Evolutionary conservation across 2,888 invertebrate genomes (phyloP), one percentile per base, ranked within the genome.

Genomic region (Pseudeuparius sepicola): DNA sequence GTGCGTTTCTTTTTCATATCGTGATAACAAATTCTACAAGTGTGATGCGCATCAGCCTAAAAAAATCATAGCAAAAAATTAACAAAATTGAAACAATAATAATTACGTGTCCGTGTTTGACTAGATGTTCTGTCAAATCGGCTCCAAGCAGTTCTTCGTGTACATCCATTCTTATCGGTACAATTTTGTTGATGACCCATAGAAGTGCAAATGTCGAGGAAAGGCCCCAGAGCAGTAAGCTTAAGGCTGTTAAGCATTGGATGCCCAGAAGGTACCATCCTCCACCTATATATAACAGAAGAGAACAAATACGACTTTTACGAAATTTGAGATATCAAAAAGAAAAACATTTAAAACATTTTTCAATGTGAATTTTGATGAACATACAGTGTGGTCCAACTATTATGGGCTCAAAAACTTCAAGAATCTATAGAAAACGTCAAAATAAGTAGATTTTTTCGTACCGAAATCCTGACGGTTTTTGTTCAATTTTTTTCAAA

Each of bases 71-170:
- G 6, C 20, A 20, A 20, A 20, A 20, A 20, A 20, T 20, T 6
- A 20, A 20, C 7, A 7, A 7, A 20, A 20, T 7, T 7, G n/a
- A 20, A 20, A 20, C 6, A 41, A 40, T 42, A 40, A 42, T 45
- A 50, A 41, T 52, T 55, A 78, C 78, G 63, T 75, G 67, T 26
- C 70, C 67, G 54, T 88, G 86, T 28, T 80, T 69, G 26, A 90
- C 78, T 44, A 75, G 71, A 57, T 93, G 92, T 54, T 93, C 92
- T 2, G 83, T 80, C 17, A 90, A 66, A 63, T 93, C 92, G 1
- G 92, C 90, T 0, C 92, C 92, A 9, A 92, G 63, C 27, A 89
- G 64, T 60, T 93, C 92, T 31, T 87, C 84, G 49, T 85, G 78
- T 0, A 80, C 73, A 36, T 78, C 75, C 88, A 92, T 87, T 9